phyloP scores from a whole-genome alignment of 2,888 invertebrate species.

The Chymomyza fuscimana region DNA sequence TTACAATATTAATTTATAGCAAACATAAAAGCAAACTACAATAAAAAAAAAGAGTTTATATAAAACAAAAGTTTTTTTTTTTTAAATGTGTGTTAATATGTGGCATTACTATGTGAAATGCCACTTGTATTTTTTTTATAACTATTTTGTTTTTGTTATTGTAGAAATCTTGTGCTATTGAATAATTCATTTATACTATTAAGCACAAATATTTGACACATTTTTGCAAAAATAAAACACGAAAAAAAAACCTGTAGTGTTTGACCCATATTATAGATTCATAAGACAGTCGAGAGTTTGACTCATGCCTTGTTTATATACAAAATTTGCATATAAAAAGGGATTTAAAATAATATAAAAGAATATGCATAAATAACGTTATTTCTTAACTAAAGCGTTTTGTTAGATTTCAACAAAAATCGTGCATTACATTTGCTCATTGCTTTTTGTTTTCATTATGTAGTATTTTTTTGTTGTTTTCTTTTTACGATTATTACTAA shows the following conservation, averaged over 20 bases:
- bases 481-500: constrained; percentile 23
- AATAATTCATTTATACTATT: constrained; percentile 58
- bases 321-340: constrained; percentile 60
- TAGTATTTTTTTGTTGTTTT: constrained; percentile 13
- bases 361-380: constrained; percentile 49
- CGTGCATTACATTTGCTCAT: constrained; percentile 55
- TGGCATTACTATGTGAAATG: constrained; percentile 11
- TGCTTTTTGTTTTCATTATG: constrained; percentile 6
- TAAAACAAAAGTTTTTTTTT: background rate
- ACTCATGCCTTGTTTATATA: constrained; percentile 27
- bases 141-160: constrained; percentile 22
- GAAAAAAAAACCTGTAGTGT: constrained; percentile 62
- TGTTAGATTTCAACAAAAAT: constrained; percentile 59
- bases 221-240: constrained; percentile 32
- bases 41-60: background rate
- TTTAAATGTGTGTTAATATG: constrained; percentile 1
- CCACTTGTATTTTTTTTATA: constrained; percentile 33
- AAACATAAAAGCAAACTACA: constrained; percentile 2
- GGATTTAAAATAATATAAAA: constrained; percentile 9
- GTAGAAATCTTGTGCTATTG: constrained; percentile 42
- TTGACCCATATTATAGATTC: constrained; percentile 63
- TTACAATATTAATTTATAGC: constrained; percentile 7
- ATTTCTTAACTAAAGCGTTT: constrained; percentile 52
- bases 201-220: constrained; percentile 54
- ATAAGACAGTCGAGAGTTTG: background rate